These are phyloP conservation scores for Euplagia quadripunctaria DNA, from an alignment of 2,888 invertebrate species.

Conservation along the genomic window DNA sequence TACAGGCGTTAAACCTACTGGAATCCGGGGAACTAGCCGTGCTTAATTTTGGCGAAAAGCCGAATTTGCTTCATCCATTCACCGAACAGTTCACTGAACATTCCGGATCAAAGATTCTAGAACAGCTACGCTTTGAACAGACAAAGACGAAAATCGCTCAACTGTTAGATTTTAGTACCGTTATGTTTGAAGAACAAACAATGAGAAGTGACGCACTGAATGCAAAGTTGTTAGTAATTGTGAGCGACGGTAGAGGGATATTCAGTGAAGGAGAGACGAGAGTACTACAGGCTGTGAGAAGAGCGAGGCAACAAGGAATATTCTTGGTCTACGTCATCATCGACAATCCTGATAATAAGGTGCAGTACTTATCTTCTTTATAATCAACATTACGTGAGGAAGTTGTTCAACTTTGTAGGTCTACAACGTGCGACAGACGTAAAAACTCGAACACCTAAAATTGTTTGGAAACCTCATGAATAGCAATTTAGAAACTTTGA, in stretches of 20 bases:
- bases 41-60: conserved; percentile 95
- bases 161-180: conserved; percentile 92
- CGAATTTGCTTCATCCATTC: conserved; percentile 95
- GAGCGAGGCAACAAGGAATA: conserved; percentile 93
- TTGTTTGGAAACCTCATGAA: background rate
- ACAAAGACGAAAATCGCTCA: conserved; percentile 95
- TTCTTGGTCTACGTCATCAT: conserved; percentile 98
- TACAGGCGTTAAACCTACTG: conserved; percentile 94
- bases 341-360: conserved; percentile 97
- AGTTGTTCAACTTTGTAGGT: background rate
- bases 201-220: conserved; percentile 86
- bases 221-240: conserved; percentile 95
- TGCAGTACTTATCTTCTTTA: conserved; percentile 59
- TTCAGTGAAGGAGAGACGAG: conserved; percentile 94
- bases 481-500: background rate
- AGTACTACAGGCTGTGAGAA: conserved; percentile 92
- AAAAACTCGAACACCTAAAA: too few relatives aligned
- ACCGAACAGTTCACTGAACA: conserved; percentile 95
- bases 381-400: background rate
- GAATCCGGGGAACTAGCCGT: conserved; percentile 98
- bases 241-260: conserved; percentile 98
- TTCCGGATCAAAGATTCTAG: conserved; percentile 93
- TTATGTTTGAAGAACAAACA: conserved; percentile 82
- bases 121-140: conserved; percentile 95
- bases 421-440: background rate